Evolutionary conservation across 2,113 vertebrate genomes (phyloP), one percentile per base, ranked within the genome.

Genomic region (Hypocryptadius cinnamomeus): DNA sequence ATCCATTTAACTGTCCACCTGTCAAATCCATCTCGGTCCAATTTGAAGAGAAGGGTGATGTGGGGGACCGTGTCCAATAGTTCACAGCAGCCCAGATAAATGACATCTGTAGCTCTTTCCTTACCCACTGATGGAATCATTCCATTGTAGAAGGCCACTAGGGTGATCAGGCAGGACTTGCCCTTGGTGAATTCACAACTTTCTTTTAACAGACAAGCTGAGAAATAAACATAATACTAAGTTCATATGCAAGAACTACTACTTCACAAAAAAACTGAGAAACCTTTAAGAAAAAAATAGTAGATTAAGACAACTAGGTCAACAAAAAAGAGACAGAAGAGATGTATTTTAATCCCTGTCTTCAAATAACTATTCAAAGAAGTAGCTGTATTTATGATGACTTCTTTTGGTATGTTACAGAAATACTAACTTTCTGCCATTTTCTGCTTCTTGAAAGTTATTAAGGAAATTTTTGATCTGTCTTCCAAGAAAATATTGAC

Each of bases 31-130:
- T 31, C 13, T 68, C 13, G 66, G 16, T 21, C 10, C 17, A 35
- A 5, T 47, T 47, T 54, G 27, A 31, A 61, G 47, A 35, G 21
- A 82, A 47, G 25, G 12, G 18, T 25, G 3, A 27, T 53, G 8
- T 47, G 17, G 3, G 11, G 9, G 9, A 68, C 16, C 0, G 0
- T 22, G 24, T 40, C 33, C 22, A 39, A 17, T 45, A 8, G 28
- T 23, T 60, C 25, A 68, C 47, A 53, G 13, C 15, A 31, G 16
- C 37, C 28, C 11, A 22, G n/a, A 47, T 11, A 27, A 61, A 68
- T 35, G 11, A 31, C 10, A 27, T 3, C n/a, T 82, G 16, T 25
- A 39, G 20, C 8, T 16, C 13, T 60, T 60, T 22, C 13, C 14
- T 74, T 30, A n/a, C 3, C 11, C 24, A 35, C 5, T 15, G 11